These are phyloP conservation scores for Megalopta genalis DNA, from an alignment of 1,140 invertebrate species.

Conservation along the genomic window DNA sequence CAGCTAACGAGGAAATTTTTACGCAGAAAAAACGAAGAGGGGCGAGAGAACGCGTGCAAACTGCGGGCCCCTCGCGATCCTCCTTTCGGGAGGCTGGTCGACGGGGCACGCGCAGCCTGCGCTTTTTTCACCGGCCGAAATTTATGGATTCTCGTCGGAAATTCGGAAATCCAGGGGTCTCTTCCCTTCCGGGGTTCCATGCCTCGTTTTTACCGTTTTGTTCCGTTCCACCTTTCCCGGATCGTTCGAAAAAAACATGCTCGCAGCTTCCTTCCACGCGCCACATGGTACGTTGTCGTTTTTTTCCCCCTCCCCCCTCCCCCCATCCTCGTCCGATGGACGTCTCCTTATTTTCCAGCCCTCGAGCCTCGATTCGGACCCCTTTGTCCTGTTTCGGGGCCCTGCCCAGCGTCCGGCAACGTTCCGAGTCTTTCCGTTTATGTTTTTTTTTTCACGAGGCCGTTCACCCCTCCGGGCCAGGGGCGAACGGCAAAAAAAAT, in stretches of 20 bases:
- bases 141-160: slow-evolving; percentile 69
- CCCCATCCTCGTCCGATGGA: neutral
- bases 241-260: slow-evolving; percentile 49
- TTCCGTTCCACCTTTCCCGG: slow-evolving; percentile 54
- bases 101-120: slow-evolving; percentile 53
- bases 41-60: slow-evolving; percentile 58
- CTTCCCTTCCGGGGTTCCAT: slow-evolving; percentile 60
- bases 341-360: slow-evolving; percentile 62
- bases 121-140: slow-evolving; percentile 38
- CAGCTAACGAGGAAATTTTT: slow-evolving; percentile 21
- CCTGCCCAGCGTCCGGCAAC: slow-evolving; percentile 73
- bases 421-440: slow-evolving; percentile 23
- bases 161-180: slow-evolving; percentile 64
- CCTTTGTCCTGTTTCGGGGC: slow-evolving; percentile 59
- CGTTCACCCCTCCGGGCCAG: slow-evolving; percentile 4
- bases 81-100: neutral
- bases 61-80: slow-evolving; percentile 25
- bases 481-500: slow-evolving; percentile 64
- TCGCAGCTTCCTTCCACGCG: slow-evolving; percentile 71
- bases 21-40: slow-evolving; percentile 6
- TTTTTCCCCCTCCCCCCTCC: slow-evolving; percentile 60
- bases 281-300: slow-evolving; percentile 69
- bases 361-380: slow-evolving; percentile 58
- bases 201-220: slow-evolving; percentile 14
- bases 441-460: neutral